Evolutionary conservation across 2,888 invertebrate species (phyloP).

Genomic region (Ceriagrion tenellum): DNA sequence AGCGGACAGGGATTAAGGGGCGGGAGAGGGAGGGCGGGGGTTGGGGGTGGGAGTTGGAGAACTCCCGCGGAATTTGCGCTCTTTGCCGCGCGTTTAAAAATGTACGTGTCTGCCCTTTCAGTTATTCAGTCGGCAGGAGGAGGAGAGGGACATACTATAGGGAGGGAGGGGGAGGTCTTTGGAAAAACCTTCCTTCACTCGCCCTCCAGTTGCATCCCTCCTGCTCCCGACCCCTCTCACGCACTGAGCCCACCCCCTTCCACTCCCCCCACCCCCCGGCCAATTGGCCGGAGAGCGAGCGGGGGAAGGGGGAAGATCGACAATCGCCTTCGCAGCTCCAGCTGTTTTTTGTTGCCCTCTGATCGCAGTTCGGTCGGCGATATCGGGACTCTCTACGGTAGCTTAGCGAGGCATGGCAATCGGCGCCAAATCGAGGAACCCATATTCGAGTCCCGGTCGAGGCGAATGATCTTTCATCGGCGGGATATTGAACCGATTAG

Average conservation of each 20-base stretch:
- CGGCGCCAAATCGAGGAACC: too few relatives aligned
- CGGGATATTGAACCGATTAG: too few relatives aligned
- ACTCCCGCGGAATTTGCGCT: conserved; percentile 2
- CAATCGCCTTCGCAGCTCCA: background rate
- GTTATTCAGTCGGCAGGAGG: background rate
- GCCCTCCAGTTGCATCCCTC: too few relatives aligned
- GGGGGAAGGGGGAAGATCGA: background rate
- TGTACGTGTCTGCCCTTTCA: background rate
- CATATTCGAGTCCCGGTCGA: too few relatives aligned
- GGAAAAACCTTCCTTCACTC: background rate
- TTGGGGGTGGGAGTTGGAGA: background rate
- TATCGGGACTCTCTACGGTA: too few relatives aligned
- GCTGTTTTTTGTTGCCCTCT: too few relatives aligned
- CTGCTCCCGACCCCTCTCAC: background rate
- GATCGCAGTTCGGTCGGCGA: too few relatives aligned
- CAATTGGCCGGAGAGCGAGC: too few relatives aligned
- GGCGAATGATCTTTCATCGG: too few relatives aligned
- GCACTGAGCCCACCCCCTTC: background rate
- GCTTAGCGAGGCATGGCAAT: too few relatives aligned
- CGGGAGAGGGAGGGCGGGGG: background rate
- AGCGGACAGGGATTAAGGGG: background rate
- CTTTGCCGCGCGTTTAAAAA: background rate
- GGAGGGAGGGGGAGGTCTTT: background rate
- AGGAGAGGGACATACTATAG: background rate
- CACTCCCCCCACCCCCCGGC: background rate